Percentiles rank a stretch among this genome's conserved stretches.
These are phyloP conservation scores for Parazoanthus swiftii DNA, from an alignment of 92 coral and sea anemone species.

Conservation along the genomic window DNA sequence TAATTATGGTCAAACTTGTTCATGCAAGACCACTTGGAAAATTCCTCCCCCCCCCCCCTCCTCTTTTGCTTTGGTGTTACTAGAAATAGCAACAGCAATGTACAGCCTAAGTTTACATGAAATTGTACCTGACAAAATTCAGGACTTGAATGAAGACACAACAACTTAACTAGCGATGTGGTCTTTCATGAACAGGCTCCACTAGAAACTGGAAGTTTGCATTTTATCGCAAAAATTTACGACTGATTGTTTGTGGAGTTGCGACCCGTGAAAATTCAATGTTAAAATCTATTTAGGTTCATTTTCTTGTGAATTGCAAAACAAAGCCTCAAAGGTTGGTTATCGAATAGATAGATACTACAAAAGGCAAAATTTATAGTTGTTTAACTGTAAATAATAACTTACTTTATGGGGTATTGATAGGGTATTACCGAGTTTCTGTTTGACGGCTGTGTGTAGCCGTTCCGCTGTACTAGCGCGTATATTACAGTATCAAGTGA, in stretches of 20 bases:
- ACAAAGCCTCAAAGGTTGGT: background rate
- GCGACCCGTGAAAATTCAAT: background rate
- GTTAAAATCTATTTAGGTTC: background rate
- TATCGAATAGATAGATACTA: background rate
- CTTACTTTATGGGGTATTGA: conserved; percentile 1
- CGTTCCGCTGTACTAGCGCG: background rate
- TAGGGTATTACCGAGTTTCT: background rate
- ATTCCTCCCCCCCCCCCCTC: no score
- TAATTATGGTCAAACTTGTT: no score
- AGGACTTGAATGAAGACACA: no score
- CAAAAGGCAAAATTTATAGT: background rate
- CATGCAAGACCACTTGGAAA: no score
- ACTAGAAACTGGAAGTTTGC: background rate
- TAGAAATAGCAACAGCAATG: no score
- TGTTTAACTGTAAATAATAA: conserved; percentile 3
- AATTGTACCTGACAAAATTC: no score
- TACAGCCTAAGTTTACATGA: no score
- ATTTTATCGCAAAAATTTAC: background rate
- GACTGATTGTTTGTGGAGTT: background rate
- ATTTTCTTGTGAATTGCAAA: background rate
- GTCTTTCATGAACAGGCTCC: no score
- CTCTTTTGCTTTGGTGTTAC: no score
- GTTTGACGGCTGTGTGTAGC: background rate
- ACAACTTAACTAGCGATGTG: no score
- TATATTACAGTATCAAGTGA: background rate